Conservation (phyloP, 2,113 vertebrate species). For the Todiramphus chloris region DNA sequence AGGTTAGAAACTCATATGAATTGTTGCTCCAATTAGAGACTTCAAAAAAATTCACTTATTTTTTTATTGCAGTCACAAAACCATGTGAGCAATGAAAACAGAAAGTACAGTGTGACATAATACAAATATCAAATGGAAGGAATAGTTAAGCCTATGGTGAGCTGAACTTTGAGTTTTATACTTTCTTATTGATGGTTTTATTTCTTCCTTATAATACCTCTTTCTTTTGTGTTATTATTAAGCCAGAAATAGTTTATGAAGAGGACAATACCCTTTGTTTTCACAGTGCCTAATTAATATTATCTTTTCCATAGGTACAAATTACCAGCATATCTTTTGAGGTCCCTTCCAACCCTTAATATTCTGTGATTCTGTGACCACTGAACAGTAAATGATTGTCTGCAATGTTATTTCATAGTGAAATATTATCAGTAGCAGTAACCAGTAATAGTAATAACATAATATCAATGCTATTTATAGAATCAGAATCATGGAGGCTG, state of each 20-base stretch:
- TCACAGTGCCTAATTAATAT: background rate
- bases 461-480: background rate
- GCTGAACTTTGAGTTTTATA: background rate
- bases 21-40: background rate
- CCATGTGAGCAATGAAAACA: background rate
- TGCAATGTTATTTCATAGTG: background rate
- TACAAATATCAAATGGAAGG: background rate
- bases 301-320: background rate
- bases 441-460: background rate
- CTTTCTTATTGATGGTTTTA: background rate
- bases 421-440: background rate
- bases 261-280: background rate
- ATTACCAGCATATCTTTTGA: background rate
- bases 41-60: background rate
- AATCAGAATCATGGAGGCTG: background rate
- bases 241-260: background rate
- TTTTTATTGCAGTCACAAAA: background rate
- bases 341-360: too few relatives aligned
- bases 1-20: background rate
- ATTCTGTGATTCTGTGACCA: background rate
- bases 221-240: background rate
- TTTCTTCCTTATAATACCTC: background rate
- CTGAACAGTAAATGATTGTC: background rate
- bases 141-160: background rate
- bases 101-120: background rate